phyloP scores from a whole-genome alignment of 2,797 vertebrate genomes.

The Crossoptilon crossoptilon region DNA sequence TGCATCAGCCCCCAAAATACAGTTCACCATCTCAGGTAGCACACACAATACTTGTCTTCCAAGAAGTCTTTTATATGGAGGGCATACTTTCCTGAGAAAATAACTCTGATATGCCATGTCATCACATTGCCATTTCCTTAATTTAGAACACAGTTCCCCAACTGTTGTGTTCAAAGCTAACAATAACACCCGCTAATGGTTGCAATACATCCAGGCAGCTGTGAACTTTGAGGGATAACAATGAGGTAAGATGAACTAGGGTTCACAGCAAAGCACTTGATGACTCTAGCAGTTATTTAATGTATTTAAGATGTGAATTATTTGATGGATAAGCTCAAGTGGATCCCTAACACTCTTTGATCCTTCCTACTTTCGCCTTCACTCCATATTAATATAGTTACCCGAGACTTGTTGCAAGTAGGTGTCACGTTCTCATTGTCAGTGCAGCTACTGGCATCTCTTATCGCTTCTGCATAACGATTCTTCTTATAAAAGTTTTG shows the following conservation, averaged over 20 bases:
- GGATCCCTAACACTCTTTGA: constrained; percentile 74
- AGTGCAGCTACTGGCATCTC: constrained; percentile 68
- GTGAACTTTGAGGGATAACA: constrained; percentile 78
- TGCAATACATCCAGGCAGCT: constrained; percentile 75
- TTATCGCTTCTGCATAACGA: constrained; percentile 77
- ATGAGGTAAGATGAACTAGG: constrained; percentile 78
- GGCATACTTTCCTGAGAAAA: constrained; percentile 66
- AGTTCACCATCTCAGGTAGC: constrained; percentile 36
- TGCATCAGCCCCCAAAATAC: constrained; percentile 6
- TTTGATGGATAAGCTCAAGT: constrained; percentile 79
- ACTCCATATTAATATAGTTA: constrained; percentile 70
- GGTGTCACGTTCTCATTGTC: constrained; percentile 75
- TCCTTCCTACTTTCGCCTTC: constrained; percentile 59
- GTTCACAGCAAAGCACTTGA: constrained; percentile 72
- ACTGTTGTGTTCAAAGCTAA: constrained; percentile 76
- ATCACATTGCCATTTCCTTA: constrained; percentile 79
- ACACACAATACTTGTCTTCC: constrained; percentile 25
- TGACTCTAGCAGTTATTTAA: constrained; percentile 77
- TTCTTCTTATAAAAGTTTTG: constrained; percentile 76
- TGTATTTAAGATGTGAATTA: constrained; percentile 80
- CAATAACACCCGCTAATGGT: constrained; percentile 77
- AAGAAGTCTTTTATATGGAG: constrained; percentile 25
- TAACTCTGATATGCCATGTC: constrained; percentile 71
- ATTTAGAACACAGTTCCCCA: constrained; percentile 77
- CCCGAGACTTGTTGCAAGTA: constrained; percentile 67